Base-by-base conservation (phyloP, 2,888 invertebrate species). In the Microchrysa polita region DNA sequence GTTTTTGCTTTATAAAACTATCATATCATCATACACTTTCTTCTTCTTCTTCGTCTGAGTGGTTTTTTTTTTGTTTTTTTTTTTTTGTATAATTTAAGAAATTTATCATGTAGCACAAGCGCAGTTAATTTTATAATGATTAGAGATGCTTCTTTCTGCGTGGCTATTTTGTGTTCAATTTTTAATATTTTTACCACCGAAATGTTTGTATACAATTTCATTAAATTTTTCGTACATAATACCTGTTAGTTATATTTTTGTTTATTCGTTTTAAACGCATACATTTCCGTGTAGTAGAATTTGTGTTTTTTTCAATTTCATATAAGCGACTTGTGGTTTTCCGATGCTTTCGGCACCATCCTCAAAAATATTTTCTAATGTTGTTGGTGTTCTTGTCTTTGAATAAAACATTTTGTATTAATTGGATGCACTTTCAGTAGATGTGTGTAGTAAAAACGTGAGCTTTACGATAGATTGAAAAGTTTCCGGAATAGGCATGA, bases 381-480 rank as follows among this genome's bases (percentile, higher is more conserved):
- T 22, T 40, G n/a, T 61, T 22, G 22, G 48, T 12, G 16, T 65
- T 22, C 44, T 44, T 65, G 48, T 65, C 44, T 16, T 65, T 22
- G 44, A 65, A n/a, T 4, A 65, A 65, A 34, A 9, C 65, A 22
- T n/a, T 48, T 48, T 18, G 22, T 65, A 65, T 65, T n/a, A n/a
- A 65, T 65, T 23, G 65, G 44, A 65, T 65, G 65, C 16, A 65
- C 22, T 44, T 65, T 20, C 22, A 65, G 48, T 65, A 65, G 22
- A 48, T 27, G 55, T 69, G 57, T 69, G 69, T 55, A 69, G 57
- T 57, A 69, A 69, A 69, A 69, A 69, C 69, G 57, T 69, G 69
- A 69, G 69, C 69, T 69, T 69, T 20, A 40, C 40, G 57, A 69
- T 55, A 55, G 57, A 55, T 69, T 69, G 57, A 34, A 52, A 10